Evolutionary conservation across 2,888 invertebrate genomes (phyloP), one percentile per base, ranked within the genome.

Genomic region (Rhabditoides inermis): DNA sequence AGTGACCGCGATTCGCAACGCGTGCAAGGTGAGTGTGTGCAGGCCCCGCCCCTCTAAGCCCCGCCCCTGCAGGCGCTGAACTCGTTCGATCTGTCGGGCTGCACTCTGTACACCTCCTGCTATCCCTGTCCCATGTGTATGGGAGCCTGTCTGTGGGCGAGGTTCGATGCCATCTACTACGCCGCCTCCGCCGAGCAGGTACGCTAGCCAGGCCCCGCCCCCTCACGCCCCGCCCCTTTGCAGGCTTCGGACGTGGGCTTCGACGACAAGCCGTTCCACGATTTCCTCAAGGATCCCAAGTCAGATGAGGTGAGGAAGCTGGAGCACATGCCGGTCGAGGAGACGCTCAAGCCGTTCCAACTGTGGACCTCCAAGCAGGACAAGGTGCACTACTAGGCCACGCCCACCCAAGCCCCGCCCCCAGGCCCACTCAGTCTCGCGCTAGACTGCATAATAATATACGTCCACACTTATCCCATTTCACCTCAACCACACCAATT

Each of bases 61-160:
- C 32, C 7, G 15, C 15, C 6, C 6, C 15, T 15, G 6, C 32
- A 10, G 6, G 32, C 32, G 32, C 15, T 10, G 7, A 32, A 15
- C 15, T 23, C 47, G 18, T 63, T 56, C 39, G 56, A 63, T 47
- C 55, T 63, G n/a, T 53, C 56, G 41, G 73, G 71, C 26, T 69
- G 65, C 44, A 54, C 49, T 15, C 61, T 73, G n/a, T 73, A 73
- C 60, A 73, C 72, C 1, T 69, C 69, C 25, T 71, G 70, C 47
- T 71, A 71, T 52, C 72, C 72, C 6, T 72, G 72, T 51, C 70
- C 72, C 22, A 72, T 70, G 70, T 70, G 70, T 51, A 64, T 71
- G 68, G 72, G 72, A n/a, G 73, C 72, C 10, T 51, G 55, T 52
- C 57, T 73, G 18, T 73, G 73, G 73, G 66, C 72, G 7, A 58